Percentiles rank a stretch among this genome's conserved stretches.
These are phyloP conservation scores for Julus scanicus DNA, from an alignment of 2,888 invertebrate genomes.

Conservation along the genomic window DNA sequence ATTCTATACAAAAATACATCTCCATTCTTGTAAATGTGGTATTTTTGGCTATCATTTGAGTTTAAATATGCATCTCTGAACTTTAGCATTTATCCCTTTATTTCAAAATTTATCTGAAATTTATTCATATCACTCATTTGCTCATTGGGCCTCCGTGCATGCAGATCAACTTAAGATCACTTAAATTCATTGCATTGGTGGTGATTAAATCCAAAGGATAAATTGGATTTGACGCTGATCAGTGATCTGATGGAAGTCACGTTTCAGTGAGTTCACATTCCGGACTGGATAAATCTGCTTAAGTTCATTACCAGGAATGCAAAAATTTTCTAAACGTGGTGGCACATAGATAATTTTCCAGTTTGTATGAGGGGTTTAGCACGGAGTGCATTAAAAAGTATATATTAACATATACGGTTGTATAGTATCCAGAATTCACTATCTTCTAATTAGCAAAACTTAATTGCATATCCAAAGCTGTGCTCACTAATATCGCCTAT, in stretches of 20 bases:
- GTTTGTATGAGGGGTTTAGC: not conserved
- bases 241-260: not conserved
- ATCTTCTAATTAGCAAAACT: constrained; percentile 39
- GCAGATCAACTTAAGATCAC: not conserved
- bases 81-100: not conserved
- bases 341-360: not conserved
- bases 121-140: not conserved
- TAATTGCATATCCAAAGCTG: constrained; percentile 42
- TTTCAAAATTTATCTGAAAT: not conserved
- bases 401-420: not conserved
- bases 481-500: constrained; percentile 16
- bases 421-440: constrained; percentile 21
- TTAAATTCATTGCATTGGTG: not conserved
- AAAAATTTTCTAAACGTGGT: not conserved
- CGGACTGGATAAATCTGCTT: not conserved
- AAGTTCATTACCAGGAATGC: not conserved
- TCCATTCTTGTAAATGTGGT: not conserved
- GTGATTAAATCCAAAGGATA: not conserved
- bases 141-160: not conserved
- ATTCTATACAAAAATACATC: not conserved
- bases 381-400: not conserved
- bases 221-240: not conserved
- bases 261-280: not conserved
- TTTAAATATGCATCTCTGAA: not conserved
- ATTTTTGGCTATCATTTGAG: not conserved